Percentiles rank a stretch among this genome's conserved stretches.
Conservation (phyloP, 2,113 vertebrate genomes). For the Fulmarus glacialis region DNA sequence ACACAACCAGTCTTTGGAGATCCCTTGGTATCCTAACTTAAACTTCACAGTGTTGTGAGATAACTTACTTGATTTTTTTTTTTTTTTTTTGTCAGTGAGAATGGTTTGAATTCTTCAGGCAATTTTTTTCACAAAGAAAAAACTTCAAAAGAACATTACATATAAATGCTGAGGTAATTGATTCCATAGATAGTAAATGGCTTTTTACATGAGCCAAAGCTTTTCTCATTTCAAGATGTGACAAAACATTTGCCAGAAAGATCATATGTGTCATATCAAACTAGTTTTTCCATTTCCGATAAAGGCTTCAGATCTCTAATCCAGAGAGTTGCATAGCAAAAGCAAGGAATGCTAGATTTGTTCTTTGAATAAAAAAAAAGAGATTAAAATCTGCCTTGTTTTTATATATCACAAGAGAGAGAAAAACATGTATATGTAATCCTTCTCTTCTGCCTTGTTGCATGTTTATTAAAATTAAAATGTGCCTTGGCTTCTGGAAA, state of each 20-base stretch:
- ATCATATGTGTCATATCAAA: background rate
- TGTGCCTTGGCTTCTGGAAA: background rate
- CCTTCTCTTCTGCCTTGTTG: background rate
- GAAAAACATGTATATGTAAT: background rate
- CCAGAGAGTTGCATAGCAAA: background rate
- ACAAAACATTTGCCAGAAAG: slow-evolving; percentile 1
- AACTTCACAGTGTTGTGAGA: background rate
- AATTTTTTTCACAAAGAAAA: background rate
- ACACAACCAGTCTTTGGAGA: background rate
- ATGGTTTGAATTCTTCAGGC: background rate
- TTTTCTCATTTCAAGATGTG: slow-evolving; percentile 11
- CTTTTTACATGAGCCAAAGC: background rate
- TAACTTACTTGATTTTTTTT: background rate
- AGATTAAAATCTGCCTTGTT: background rate
- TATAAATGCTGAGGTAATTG: background rate
- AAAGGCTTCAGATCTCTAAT: background rate
- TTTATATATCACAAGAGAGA: background rate
- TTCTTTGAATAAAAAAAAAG: background rate
- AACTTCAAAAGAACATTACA: background rate
- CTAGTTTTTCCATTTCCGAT: background rate
- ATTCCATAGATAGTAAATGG: background rate
- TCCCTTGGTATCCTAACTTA: background rate
- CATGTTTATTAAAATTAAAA: background rate
- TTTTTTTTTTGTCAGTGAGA: background rate
- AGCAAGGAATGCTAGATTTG: background rate